Percentiles rank a stretch among this genome's conserved stretches.
phyloP scores from a whole-genome alignment of 2,888 invertebrate species.

The Pandemis heparana region DNA sequence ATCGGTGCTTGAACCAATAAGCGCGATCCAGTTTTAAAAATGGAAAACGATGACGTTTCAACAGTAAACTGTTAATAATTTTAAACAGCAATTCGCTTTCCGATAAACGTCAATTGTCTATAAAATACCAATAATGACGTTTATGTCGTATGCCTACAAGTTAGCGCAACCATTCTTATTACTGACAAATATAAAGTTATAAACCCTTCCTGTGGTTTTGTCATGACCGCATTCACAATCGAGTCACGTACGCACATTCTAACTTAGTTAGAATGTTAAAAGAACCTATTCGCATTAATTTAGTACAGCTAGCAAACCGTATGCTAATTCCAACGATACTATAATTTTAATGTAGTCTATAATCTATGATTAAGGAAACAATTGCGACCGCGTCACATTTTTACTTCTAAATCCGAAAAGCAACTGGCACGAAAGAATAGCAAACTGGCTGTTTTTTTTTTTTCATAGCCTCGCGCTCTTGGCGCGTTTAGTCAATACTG shows the following conservation, averaged over 20 bases:
- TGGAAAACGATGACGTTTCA: too few species aligned
- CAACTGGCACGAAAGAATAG: background rate
- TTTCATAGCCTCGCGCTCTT: too few species aligned
- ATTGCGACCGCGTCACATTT: too few species aligned
- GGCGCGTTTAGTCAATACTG: too few species aligned
- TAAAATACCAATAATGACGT: background rate
- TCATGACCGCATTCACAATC: constrained; percentile 27
- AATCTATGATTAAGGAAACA: too few species aligned
- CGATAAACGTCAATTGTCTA: background rate
- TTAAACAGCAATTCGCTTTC: background rate
- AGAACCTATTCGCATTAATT: constrained; percentile 1
- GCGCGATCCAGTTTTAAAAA: too few species aligned
- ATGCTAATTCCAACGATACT: background rate
- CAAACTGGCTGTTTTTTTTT: too few species aligned
- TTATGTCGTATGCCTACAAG: background rate
- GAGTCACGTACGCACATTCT: constrained; percentile 29
- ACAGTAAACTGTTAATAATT: too few species aligned
- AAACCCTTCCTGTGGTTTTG: constrained; percentile 38
- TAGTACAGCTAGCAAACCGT: background rate
- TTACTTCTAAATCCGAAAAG: background rate
- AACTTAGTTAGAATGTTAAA: constrained; percentile 8
- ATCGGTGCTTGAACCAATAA: too few species aligned
- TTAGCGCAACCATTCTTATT: constrained; percentile 1
- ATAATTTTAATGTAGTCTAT: background rate
- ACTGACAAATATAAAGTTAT: background rate